These are phyloP conservation scores for Tolypeutes matacus DNA, from an alignment of 2,797 vertebrate genomes.

Conservation along the genomic window DNA sequence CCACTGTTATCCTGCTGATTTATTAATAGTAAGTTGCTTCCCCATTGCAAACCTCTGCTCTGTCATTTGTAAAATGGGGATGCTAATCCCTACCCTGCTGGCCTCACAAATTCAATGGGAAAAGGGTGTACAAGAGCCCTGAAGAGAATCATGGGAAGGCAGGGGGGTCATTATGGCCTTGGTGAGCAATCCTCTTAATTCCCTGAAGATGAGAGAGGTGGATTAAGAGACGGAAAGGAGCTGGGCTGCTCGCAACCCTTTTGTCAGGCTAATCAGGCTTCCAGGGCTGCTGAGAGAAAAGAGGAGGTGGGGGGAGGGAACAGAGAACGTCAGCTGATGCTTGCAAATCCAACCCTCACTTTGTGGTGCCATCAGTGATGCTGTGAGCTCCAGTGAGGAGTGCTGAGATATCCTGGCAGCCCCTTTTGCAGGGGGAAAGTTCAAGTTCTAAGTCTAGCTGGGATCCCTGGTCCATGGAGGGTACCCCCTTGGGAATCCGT, in stretches of 20 bases:
- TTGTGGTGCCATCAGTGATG: not conserved
- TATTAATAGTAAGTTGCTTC: not conserved
- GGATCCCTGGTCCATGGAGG: conserved; percentile 15
- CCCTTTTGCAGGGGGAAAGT: conserved; percentile 60
- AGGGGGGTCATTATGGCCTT: conserved; percentile 77
- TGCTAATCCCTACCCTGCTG: conserved; percentile 50
- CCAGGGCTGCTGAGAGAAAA: not conserved
- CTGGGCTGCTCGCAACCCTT: not conserved
- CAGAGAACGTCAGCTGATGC: not conserved
- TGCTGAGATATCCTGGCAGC: not conserved
- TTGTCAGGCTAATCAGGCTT: not conserved
- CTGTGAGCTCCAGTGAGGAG: not conserved
- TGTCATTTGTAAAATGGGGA: conserved; percentile 4
- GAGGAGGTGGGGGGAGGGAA: not conserved
- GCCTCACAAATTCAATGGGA: conserved; percentile 7
- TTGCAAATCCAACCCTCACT: not conserved
- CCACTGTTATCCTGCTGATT: not conserved
- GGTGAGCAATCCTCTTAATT: conserved; percentile 70
- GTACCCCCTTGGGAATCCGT: not conserved
- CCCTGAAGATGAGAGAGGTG: conserved; percentile 79
- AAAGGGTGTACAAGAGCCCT: conserved; percentile 62
- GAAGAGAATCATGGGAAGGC: conserved; percentile 66
- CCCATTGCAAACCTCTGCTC: conserved; percentile 37
- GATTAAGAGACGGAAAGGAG: conserved; percentile 19
- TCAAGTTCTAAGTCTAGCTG: conserved; percentile 48